Conservation (phyloP, 2,113 vertebrate genomes). For the Trachemys scripta region DNA sequence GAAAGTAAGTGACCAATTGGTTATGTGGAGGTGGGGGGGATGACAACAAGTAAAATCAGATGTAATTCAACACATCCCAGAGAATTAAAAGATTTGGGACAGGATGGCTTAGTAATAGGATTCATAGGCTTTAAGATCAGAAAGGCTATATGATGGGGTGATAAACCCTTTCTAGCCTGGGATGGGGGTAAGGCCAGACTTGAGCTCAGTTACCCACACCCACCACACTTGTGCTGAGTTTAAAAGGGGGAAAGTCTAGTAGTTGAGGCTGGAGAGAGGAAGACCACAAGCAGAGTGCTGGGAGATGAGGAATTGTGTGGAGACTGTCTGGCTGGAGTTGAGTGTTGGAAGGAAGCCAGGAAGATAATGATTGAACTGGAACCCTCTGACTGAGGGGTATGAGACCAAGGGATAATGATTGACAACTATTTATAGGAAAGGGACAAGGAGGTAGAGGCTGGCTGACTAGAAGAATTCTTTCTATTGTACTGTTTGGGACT, state of each 20-base stretch:
- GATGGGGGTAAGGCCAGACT: neutral
- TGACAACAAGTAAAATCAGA: neutral
- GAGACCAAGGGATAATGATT: neutral
- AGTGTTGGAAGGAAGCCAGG: neutral
- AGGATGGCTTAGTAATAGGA: neutral
- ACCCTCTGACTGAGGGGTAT: neutral
- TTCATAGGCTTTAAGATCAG: neutral
- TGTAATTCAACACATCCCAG: neutral
- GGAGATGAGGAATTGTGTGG: neutral
- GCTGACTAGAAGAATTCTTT: neutral
- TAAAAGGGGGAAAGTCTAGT: too few relatives aligned
- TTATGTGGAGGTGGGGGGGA: neutral
- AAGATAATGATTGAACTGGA: neutral
- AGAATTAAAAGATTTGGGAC: neutral
- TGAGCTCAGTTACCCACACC: neutral
- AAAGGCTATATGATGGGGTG: neutral
- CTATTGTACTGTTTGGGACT: neutral
- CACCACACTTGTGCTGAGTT: neutral
- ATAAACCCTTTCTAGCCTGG: neutral
- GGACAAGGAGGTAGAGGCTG: neutral
- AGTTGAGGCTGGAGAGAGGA: neutral
- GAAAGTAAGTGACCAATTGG: neutral
- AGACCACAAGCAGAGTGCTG: neutral
- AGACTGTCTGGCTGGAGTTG: neutral
- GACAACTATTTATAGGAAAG: neutral